A percentile compares a stretch with the other conserved stretches of the same genome.
Conservation (phyloP, 2,888 invertebrate genomes). For the Rhabditoides inermis region DNA sequence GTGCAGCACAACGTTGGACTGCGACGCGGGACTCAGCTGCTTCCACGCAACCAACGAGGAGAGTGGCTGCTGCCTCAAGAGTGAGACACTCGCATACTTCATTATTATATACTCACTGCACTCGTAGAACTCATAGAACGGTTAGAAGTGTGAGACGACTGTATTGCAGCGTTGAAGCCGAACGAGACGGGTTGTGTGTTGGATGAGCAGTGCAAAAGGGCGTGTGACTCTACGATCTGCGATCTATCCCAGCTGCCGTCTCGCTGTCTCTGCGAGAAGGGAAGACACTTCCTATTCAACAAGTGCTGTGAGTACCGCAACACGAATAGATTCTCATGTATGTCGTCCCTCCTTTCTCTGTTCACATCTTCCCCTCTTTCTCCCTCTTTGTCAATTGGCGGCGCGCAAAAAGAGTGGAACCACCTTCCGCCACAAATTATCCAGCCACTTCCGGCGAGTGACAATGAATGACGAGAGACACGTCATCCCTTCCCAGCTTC, state of each 20-base stretch:
- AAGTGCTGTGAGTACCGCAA: conserved; percentile 51
- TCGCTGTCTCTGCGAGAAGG: conserved; percentile 43
- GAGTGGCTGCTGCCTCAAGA: conserved; percentile 37
- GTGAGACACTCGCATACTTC: no score
- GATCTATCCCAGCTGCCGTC: conserved; percentile 26
- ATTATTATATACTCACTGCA: no score
- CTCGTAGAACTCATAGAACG: no score
- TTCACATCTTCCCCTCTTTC: no score
- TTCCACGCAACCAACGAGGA: conserved; percentile 31
- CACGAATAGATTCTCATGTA: no score
- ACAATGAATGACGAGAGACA: no score
- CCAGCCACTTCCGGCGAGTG: no score
- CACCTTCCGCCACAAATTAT: no score
- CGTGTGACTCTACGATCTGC: conserved; percentile 46
- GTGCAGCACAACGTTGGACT: conserved; percentile 40
- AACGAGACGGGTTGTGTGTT: conserved; percentile 46
- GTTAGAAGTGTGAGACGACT: not conserved
- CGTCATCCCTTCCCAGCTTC: no score
- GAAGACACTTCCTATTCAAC: conserved; percentile 45
- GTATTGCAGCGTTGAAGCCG: conserved; percentile 39
- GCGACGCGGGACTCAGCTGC: conserved; percentile 34
- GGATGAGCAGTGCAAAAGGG: conserved; percentile 46
- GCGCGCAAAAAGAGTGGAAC: no score
- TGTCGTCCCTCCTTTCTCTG: no score
- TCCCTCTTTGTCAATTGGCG: no score